Percentiles rank a stretch among this genome's conserved stretches.
These are phyloP conservation scores for Aphodius granarius DNA, from an alignment of 2,888 invertebrate genomes.

Conservation along the genomic window DNA sequence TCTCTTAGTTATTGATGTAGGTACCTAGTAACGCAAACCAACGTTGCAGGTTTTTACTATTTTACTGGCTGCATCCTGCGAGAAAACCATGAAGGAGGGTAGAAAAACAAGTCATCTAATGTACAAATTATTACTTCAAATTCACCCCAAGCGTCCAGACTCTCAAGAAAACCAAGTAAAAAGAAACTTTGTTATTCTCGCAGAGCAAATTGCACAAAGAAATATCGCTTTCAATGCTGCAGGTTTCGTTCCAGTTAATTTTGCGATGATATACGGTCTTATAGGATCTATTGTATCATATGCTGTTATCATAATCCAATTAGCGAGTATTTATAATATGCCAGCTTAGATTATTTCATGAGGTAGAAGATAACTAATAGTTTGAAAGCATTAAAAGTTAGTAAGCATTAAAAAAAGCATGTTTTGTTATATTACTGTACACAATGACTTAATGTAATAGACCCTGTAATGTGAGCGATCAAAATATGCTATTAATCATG, in stretches of 20 bases:
- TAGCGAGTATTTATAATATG: constrained; percentile 6
- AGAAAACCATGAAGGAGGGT: background rate
- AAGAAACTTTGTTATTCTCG: background rate
- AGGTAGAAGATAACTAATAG: no score
- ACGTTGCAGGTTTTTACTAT: background rate
- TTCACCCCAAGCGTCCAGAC: background rate
- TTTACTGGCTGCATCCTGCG: background rate
- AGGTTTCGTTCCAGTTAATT: constrained; percentile 30
- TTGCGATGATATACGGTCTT: constrained; percentile 25
- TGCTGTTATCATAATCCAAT: constrained; percentile 29
- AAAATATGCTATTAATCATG: no score
- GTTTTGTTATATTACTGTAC: no score
- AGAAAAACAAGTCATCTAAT: background rate
- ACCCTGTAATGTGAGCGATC: no score
- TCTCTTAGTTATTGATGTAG: background rate
- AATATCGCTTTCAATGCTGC: constrained; percentile 27
- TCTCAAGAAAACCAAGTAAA: background rate
- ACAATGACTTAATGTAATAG: no score
- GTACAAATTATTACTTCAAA: background rate
- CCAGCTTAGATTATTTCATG: background rate
- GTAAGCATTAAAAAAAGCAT: no score
- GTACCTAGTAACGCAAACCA: background rate
- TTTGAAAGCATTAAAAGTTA: no score
- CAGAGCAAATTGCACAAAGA: constrained; percentile 3
- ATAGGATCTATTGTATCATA: constrained; percentile 29